Percentiles rank a stretch among this genome's conserved stretches.
Conservation (phyloP, 2,888 invertebrate genomes). For the Philaethria dido region DNA sequence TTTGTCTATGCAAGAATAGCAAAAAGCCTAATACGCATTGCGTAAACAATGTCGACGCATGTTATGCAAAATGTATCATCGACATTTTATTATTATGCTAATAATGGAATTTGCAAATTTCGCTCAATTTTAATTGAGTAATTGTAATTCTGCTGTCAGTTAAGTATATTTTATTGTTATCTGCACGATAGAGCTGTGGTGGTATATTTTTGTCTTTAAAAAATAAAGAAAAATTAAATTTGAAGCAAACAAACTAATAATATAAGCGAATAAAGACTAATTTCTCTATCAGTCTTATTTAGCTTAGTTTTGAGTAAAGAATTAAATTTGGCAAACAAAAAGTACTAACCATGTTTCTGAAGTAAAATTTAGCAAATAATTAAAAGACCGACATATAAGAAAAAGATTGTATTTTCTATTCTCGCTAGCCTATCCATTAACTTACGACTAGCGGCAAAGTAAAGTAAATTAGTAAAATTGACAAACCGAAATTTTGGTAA, state of each 20-base stretch:
- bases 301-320: too few species aligned
- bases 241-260: too few species aligned
- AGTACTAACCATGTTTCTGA: too few species aligned
- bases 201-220: too few species aligned
- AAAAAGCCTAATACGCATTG: slow-evolving; percentile 13
- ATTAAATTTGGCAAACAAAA: too few species aligned
- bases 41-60: slow-evolving; percentile 1
- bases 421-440: too few species aligned
- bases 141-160: neutral
- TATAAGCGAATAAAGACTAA: neutral
- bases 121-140: slow-evolving; percentile 8
- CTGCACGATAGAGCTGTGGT: neutral
- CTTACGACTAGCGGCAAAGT: neutral
- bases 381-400: too few species aligned
- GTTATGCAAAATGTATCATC: neutral
- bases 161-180: neutral
- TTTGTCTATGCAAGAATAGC: neutral
- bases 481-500: neutral
- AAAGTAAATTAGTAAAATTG: neutral
- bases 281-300: too few species aligned
- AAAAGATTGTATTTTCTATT: too few species aligned
- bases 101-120: neutral
- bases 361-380: too few species aligned
- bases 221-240: too few species aligned
- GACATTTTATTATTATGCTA: slow-evolving; percentile 10